Conservation (phyloP, 2,113 vertebrate species). For the Podarcis muralis region DNA sequence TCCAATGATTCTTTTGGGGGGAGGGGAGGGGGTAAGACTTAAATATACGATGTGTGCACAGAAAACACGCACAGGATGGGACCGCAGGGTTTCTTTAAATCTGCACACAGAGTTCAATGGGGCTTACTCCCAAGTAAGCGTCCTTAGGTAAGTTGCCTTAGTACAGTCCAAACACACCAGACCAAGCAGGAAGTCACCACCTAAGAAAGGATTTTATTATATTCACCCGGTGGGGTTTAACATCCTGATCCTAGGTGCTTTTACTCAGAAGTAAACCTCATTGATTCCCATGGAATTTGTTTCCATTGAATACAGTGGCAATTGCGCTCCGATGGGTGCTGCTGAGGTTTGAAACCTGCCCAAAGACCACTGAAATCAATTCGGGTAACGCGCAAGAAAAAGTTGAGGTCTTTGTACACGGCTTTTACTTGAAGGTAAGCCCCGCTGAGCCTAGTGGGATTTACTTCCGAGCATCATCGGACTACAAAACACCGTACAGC, state of each 20-base stretch:
- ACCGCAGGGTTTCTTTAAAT: too few relatives aligned
- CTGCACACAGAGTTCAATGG: neutral
- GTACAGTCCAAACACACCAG: too few relatives aligned
- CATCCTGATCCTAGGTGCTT: neutral
- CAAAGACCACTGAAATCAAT: neutral
- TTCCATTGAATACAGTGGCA: neutral
- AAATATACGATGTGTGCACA: too few relatives aligned
- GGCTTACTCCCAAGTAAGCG: neutral
- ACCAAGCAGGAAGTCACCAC: neutral
- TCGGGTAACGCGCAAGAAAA: neutral
- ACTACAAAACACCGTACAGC: neutral
- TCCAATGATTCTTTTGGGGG: too few relatives aligned
- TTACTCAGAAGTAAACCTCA: too few relatives aligned
- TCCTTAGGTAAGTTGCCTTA: neutral
- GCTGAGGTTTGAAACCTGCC: too few relatives aligned
- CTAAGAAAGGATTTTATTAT: neutral
- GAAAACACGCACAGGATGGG: too few relatives aligned
- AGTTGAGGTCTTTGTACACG: neutral
- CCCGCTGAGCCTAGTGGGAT: neutral
- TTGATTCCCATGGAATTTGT: too few relatives aligned
- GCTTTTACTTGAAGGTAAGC: neutral
- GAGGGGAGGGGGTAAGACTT: too few relatives aligned
- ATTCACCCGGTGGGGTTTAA: neutral
- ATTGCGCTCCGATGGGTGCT: too few relatives aligned
- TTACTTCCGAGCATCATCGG: neutral